Evolutionary conservation across 1,140 invertebrate species (phyloP), one percentile per base, ranked within the genome.

Genomic region (Cyphomyrmex costatus): DNA sequence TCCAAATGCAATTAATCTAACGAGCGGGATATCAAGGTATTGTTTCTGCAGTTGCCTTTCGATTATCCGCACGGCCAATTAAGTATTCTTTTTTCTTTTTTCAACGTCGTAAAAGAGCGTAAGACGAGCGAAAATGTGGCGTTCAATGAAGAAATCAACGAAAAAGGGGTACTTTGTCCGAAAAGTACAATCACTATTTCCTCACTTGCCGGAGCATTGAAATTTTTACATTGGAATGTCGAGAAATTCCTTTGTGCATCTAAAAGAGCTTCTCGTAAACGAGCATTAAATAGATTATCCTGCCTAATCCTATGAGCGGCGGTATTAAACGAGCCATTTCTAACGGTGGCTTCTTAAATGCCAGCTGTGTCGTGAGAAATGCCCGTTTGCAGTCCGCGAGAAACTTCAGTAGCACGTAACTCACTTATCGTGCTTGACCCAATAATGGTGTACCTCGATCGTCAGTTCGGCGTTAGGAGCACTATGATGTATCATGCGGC

Each of bases 281-380:
- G 63, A 49, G 51, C 73, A 86, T 82, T 90, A 90, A 88, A 42
- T 16, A 63, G 83, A 90, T 88, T 83, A 83, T 65, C 24, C 30
- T 5, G 36, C 27, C 82, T 88, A 86, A 89, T 87, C 68, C 85
- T 14, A 30, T 58, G 82, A 84, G 63, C 58, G 65, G 24, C 61
- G 85, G 65, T 87, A 87, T 90, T 89, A 89, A 89, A 85, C 68
- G 70, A 85, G 58, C 74, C 56, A 74, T 82, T 73, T 73, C 84
- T 74, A 74, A 85, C 73, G 65, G 83, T 30, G 80, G 49, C 73
- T 68, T 51, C 58, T 88, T 79, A 85, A 85, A 76, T 60, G 27
- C 30, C 21, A 5, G 36, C 65, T 24, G 14, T 68, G 42, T 60
- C 68, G 79, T 83, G 79, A 83, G 79, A 83, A 60, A 83, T 68